Evolutionary conservation across 2,888 invertebrate genomes (phyloP), one percentile per base, ranked within the genome.

Genomic region (Drosophila histrio): DNA sequence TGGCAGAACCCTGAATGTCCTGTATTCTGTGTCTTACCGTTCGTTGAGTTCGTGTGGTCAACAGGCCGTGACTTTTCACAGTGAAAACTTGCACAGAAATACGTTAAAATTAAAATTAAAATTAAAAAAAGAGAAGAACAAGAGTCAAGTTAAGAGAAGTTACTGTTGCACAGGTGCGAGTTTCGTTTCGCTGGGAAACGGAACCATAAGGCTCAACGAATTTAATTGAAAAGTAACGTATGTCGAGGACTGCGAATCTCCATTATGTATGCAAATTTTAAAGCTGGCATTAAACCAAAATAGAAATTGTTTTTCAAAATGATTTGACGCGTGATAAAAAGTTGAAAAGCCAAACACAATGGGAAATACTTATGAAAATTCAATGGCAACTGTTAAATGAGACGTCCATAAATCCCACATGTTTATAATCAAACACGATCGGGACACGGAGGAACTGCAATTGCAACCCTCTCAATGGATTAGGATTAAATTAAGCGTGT

Each of bases 401-500:
- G 73, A 58, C 68, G 73, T 74, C 50, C 71, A 57, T 80, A 89
- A 89, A 88, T 87, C 89, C 89, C 88, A 89, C 89, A 89, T 88
- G 80, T 89, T 89, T 79, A 74, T 79, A 89, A 77, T 79, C 78
- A 86, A 82, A 79, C 90, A 87, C 86, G 89, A 64, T 38, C 57
- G 39, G 50, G 26, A 11, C 8, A n/a, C n/a, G n/a, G n/a, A n/a
- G n/a, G 41, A 17, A 11, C 6, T 24, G 57, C 28, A 13, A 47
- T 34, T 13, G 38, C 36, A 39, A 47, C 52, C 52, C 52, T 52
- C 38, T 28, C 52, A 72, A 74, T 76, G 90, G 91, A 89, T 91
- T 90, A 89, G 88, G 90, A 87, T 91, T 91, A 90, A 90, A 91
- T 89, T 89, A 84, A 89, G 90, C 91, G 89, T 90, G 78, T 79